Evolutionary conservation across 1,140 invertebrate genomes (phyloP).

Genomic region (Drepana arcuata): DNA sequence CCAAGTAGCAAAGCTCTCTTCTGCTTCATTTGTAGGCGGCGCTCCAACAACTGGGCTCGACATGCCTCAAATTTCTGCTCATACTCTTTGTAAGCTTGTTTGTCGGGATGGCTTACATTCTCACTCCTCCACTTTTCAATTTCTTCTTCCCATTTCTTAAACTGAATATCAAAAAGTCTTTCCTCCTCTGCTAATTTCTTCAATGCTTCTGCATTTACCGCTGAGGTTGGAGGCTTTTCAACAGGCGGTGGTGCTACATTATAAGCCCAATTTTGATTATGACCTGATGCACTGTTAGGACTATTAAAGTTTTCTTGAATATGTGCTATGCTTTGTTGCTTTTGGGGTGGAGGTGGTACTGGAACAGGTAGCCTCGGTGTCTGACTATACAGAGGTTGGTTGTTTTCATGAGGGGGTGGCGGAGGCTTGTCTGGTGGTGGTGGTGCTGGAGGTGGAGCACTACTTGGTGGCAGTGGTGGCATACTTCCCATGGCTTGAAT

Average conservation of each 20-base stretch:
- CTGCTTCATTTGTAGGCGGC: slow-evolving; percentile 84
- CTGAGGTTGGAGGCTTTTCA: slow-evolving; percentile 9
- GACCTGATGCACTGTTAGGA: slow-evolving; percentile 24
- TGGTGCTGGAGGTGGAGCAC: slow-evolving; percentile 61
- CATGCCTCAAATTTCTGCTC: slow-evolving; percentile 88
- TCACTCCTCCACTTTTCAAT: slow-evolving; percentile 89
- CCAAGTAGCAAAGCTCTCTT: slow-evolving; percentile 69
- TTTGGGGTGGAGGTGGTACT: slow-evolving; percentile 17
- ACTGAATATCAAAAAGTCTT: slow-evolving; percentile 85
- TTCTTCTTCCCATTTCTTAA: slow-evolving; percentile 88
- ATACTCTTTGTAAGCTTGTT: slow-evolving; percentile 85
- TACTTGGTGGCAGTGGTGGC: slow-evolving; percentile 49
- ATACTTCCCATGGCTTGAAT: slow-evolving; percentile 37
- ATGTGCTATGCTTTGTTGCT: slow-evolving; percentile 14
- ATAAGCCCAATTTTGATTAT: slow-evolving; percentile 33
- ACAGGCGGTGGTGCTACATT: slow-evolving; percentile 4
- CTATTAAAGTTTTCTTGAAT: slow-evolving; percentile 20
- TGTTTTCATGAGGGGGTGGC: slow-evolving; percentile 55
- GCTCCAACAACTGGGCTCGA: slow-evolving; percentile 81
- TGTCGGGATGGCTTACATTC: slow-evolving; percentile 89
- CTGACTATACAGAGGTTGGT: slow-evolving; percentile 42
- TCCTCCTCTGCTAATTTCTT: slow-evolving; percentile 77
- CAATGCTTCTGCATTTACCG: slow-evolving; percentile 42
- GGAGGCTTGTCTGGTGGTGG: slow-evolving; percentile 53
- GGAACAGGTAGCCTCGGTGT: slow-evolving; percentile 20